Evolutionary conservation across 2,888 invertebrate species (phyloP).

Genomic region (Sicus ferrugineus): DNA sequence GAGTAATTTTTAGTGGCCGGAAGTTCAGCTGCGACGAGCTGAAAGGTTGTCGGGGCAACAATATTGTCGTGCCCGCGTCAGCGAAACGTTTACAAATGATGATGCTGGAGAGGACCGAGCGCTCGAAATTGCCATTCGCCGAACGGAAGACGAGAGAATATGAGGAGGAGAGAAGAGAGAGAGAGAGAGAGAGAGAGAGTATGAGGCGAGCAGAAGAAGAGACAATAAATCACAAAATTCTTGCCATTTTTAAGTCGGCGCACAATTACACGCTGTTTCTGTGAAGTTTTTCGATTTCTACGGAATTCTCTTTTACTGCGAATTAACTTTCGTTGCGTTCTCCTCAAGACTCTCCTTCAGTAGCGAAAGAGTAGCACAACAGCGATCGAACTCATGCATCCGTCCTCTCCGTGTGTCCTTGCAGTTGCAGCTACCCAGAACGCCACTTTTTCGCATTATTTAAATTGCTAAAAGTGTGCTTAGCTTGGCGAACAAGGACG

Average conservation of each 20-base stretch:
- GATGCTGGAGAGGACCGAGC: too few species aligned
- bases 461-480: slow-evolving; percentile 22
- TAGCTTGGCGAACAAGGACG: slow-evolving; percentile 3
- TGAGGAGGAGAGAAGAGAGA: not conserved
- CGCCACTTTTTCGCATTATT: slow-evolving; percentile 21
- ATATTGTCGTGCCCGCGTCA: slow-evolving; percentile 5
- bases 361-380: not conserved
- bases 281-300: too few species aligned
- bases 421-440: not conserved
- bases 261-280: not conserved
- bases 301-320: not conserved
- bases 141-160: not conserved
- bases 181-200: not conserved
- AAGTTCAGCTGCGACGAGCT: not conserved
- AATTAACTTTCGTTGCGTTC: not conserved
- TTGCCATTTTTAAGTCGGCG: not conserved
- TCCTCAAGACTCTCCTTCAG: not conserved
- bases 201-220: not conserved
- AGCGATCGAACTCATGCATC: not conserved
- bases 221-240: not conserved
- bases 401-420: not conserved
- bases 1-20: not conserved
- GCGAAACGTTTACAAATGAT: slow-evolving; percentile 14
- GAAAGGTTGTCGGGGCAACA: not conserved
- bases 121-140: too few species aligned